phyloP scores from a whole-genome alignment of 2,113 vertebrate genomes.

The Entomyzon cyanotis region DNA sequence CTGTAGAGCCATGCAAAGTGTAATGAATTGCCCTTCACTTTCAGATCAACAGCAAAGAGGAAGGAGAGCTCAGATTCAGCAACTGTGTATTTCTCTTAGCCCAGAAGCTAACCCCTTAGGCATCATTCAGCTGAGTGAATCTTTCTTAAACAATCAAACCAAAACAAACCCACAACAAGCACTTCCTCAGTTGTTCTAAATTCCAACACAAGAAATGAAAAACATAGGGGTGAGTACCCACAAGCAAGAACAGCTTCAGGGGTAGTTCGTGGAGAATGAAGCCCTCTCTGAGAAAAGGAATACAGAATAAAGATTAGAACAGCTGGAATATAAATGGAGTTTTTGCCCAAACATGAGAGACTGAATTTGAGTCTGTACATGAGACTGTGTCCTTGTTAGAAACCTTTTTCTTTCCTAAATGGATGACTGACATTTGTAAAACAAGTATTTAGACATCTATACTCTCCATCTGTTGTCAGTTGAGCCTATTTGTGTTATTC shows the following conservation, averaged over 20 bases:
- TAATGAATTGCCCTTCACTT: neutral
- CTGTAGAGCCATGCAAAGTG: neutral
- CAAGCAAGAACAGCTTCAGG: neutral
- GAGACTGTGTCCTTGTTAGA: neutral
- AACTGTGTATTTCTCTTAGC: neutral
- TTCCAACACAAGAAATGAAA: neutral
- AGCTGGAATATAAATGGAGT: neutral
- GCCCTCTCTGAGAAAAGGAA: neutral
- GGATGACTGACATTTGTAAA: neutral
- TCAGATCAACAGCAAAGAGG: neutral
- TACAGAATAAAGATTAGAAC: neutral
- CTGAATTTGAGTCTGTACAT: neutral
- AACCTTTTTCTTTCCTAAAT: neutral
- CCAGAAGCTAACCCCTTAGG: neutral
- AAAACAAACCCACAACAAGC: neutral
- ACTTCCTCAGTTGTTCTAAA: neutral
- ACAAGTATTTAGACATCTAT: neutral
- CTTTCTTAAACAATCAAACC: neutral
- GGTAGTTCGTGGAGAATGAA: neutral
- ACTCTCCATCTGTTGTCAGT: neutral
- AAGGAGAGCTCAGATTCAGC: neutral
- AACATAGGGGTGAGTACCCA: accelerated
- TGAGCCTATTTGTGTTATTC: neutral
- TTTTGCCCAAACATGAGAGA: neutral
- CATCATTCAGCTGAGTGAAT: neutral